Evolutionary conservation across 2,797 vertebrate species (phyloP).

Genomic region (Vultur gryphus): DNA sequence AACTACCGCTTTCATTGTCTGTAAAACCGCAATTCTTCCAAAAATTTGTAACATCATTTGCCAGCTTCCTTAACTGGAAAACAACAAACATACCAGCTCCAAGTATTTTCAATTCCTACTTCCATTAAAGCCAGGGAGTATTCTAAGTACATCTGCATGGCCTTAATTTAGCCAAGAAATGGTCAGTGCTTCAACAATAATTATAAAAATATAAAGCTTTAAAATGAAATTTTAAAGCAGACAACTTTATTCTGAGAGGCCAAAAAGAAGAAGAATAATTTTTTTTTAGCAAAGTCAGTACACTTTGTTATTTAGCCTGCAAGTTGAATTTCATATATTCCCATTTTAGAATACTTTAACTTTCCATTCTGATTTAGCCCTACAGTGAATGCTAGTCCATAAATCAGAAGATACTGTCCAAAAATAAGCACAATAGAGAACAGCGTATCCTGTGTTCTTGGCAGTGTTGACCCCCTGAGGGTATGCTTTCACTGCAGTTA

Average conservation of each 20-base stretch:
- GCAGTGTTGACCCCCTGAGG: neutral
- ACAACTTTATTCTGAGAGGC: neutral
- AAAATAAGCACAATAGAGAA: neutral
- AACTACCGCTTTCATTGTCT: neutral
- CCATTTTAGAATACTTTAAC: neutral
- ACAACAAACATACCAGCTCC: rapidly evolving
- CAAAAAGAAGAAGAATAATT: neutral
- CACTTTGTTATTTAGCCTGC: neutral
- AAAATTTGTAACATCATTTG: constrained; percentile 24
- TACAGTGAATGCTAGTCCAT: neutral
- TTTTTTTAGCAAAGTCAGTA: neutral
- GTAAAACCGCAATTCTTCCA: constrained; percentile 23
- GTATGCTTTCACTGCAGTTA: neutral
- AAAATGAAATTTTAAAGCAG: neutral
- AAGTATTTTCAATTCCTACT: neutral
- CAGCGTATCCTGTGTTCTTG: neutral
- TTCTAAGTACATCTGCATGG: neutral
- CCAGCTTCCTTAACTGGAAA: constrained; percentile 21
- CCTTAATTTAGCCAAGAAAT: neutral
- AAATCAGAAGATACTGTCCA: neutral
- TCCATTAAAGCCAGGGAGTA: neutral
- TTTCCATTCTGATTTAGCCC: neutral
- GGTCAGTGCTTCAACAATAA: neutral
- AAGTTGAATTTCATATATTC: neutral
- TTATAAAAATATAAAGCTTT: neutral